Base-by-base conservation (phyloP, 2,888 invertebrate genomes). In the Limnephilus lunatus region DNA sequence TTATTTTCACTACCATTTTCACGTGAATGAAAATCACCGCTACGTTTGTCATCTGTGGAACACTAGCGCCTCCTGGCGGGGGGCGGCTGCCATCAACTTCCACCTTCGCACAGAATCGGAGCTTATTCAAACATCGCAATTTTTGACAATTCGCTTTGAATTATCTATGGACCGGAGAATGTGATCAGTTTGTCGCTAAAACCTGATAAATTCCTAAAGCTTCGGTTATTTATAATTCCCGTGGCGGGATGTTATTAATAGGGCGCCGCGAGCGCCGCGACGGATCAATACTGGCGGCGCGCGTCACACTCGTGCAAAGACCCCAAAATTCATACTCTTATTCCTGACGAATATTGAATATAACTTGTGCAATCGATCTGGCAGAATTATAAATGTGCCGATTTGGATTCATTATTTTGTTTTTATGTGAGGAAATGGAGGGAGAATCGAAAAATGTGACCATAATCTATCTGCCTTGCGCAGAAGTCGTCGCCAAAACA, bases 251-350 rank as follows among this genome's bases (percentile, higher is more conserved):
- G 80, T 81, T 93, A 91, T 90, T 88, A 92, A 92, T 92, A 93
- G 93, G 91, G 93, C 92, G 92, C 90, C 89, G 92, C 80, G 91
- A 87, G 92, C 91, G 93, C 89, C 92, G 92, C 90, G 92, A 91
- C 93, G 92, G 92, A 93, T 93, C 96, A 96, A 96, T 95, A 95
- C 94, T 95, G 94, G 94, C 94, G 94, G 95, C 95, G 96, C 96
- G 96, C 95, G 95, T 94, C 95, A 95, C 95, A 95, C 95, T 95
- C 89, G 89, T 39, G 89, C 89, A 81, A 81, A 81, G 88, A 88
- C 88, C 88, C 88, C 88, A 68, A 86, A 35, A 86, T 53, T 81
- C 39, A 85, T 19, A 48, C 80, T 31, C 83, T 81, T 35, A 15
- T 35, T 32, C 35, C 19, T 35, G 19, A 35, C 35, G 19, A 83